Conservation (phyloP, 2,113 vertebrate species). For the Aspiorhynchus laticeps region DNA sequence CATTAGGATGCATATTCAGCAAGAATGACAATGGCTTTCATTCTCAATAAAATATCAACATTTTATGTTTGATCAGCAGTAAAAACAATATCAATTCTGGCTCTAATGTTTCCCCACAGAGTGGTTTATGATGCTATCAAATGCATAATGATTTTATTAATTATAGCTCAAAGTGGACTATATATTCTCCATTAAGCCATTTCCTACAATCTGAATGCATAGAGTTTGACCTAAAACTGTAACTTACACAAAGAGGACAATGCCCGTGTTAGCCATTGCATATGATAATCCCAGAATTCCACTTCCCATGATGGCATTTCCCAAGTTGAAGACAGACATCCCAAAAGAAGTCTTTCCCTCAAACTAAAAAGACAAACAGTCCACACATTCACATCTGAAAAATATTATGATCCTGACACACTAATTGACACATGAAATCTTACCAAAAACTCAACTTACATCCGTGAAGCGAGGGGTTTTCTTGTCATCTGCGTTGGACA, state of each 20-base stretch:
- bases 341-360: constrained; percentile 97
- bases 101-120: neutral
- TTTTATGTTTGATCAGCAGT: too few relatives aligned
- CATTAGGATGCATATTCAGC: too few relatives aligned
- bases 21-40: neutral
- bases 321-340: constrained; percentile 98
- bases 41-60: neutral
- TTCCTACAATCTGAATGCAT: neutral
- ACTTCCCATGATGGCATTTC: constrained; percentile 98
- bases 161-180: neutral
- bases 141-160: neutral
- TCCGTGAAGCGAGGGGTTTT: constrained; percentile 89
- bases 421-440: neutral
- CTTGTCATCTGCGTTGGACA: constrained; percentile 80
- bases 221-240: neutral
- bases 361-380: constrained; percentile 75
- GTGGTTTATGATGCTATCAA: neutral
- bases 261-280: constrained; percentile 96
- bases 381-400: neutral
- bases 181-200: neutral
- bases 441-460: constrained; percentile 68
- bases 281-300: constrained; percentile 95
- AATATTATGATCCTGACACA: neutral
- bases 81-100: too few relatives aligned
- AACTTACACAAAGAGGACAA: constrained; percentile 96